Base-by-base conservation (phyloP, 2,797 vertebrate genomes). In the Lithobates pipiens region DNA sequence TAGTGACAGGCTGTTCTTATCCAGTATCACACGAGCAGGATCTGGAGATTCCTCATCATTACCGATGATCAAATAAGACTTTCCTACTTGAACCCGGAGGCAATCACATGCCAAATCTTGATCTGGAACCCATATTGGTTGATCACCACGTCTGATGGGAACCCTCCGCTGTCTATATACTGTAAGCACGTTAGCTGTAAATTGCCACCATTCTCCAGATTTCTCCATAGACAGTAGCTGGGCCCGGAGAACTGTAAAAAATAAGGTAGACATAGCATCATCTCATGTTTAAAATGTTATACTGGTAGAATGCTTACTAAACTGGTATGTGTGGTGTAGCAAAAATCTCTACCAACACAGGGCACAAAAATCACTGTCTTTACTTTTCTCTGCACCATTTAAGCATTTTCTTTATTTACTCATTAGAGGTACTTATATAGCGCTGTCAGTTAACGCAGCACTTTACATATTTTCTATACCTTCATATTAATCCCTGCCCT, bases 181-280 rank as follows among this genome's bases (percentile, higher is more conserved):
- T 0, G 94, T 93, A 84, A 96, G 95, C 68, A 98, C 93, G 0
- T 90, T 92, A 88, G 96, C 90, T 0, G 95, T 95, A 88, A 97
- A 96, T 89, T 96, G 95, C 95, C 94, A 95, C 97, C 97, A 97
- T 32, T 94, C 93, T 80, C 94, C 96, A 0, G 93, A 96, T 3
- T 91, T 94, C 91, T 96, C 95, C 88, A 92, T 94, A 16, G 92
- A 93, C 88, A 92, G 92, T n/a, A 98, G 92, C 89, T 96, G 96
- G 6, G 95, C 94, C 78, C 91, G 96, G 74, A 98, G 90, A 88
- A 97, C 97, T 98, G 92, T 29, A 90, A 85, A 57, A 18, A 46
- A 18, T 7, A 74, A 75, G 10, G 8, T 3, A 25, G 27, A 80
- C 18, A 80, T 10, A 10, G 7, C 6, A 23, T 61, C 6, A 54